phyloP scores from a whole-genome alignment of 2,888 invertebrate species.

The Lydus trimaculatus region DNA sequence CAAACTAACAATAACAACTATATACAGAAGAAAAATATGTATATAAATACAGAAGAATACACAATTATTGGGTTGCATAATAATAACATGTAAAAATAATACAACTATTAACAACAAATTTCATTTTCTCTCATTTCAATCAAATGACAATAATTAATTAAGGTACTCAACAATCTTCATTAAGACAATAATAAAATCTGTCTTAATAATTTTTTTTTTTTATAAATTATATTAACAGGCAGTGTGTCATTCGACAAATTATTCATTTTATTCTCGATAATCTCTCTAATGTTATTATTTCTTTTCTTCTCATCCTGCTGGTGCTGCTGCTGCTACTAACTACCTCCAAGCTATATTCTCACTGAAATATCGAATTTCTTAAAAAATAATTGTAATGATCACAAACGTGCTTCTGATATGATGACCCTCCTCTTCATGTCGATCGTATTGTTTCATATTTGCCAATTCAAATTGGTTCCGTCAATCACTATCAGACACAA shows the following conservation, averaged over 20 bases:
- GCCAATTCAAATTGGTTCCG: constrained; percentile 51
- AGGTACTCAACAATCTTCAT: constrained; percentile 43
- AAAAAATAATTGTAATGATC: constrained; percentile 27
- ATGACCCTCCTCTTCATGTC: constrained; percentile 23
- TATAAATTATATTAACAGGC: constrained; percentile 42
- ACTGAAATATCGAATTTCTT: neutral
- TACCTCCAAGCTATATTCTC: neutral
- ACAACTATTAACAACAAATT: constrained; percentile 30
- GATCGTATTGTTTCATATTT: constrained; percentile 20
- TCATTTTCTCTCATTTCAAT: no score
- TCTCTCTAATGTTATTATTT: neutral
- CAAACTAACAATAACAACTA: constrained; percentile 58
- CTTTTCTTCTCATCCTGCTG: no score
- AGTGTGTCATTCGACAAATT: constrained; percentile 39
- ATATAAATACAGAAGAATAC: constrained; percentile 54
- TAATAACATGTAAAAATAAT: constrained; percentile 45
- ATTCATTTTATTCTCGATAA: neutral
- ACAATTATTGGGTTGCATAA: constrained; percentile 42
- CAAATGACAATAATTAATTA: constrained; percentile 36
- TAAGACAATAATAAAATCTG: constrained; percentile 11
- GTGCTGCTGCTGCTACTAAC: neutral
- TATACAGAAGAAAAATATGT: constrained; percentile 52
- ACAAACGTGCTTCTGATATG: constrained; percentile 44
- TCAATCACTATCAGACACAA: constrained; percentile 94
- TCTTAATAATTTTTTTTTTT: constrained; percentile 4